Evolutionary conservation across 2,113 vertebrate species (phyloP).

Genomic region (Platichthys flesus): DNA sequence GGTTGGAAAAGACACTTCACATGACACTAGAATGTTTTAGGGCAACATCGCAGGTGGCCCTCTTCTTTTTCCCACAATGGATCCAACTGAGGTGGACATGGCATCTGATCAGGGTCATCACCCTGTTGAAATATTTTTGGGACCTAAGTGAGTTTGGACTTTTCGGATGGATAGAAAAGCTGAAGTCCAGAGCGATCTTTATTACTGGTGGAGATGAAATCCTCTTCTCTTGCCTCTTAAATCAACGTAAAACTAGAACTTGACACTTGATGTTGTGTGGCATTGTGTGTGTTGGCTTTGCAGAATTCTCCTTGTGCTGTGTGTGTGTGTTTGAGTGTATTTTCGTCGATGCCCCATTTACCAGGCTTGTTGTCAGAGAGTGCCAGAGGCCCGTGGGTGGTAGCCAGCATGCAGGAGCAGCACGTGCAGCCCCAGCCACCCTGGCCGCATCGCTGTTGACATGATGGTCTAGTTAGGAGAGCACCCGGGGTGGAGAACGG

Average conservation of each 20-base stretch:
- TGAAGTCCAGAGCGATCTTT: not conserved
- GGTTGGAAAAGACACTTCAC: too few relatives aligned
- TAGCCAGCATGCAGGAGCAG: constrained; percentile 30
- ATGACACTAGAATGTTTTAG: too few relatives aligned
- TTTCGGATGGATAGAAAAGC: not conserved
- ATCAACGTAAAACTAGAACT: constrained; percentile 35
- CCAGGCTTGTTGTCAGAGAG: constrained; percentile 25
- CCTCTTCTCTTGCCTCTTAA: constrained; percentile 23
- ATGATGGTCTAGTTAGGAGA: constrained; percentile 41
- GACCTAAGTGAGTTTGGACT: not conserved
- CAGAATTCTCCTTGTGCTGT: not conserved
- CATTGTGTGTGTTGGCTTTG: constrained; percentile 17
- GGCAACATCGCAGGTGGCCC: too few relatives aligned
- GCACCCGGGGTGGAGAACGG: constrained; percentile 30
- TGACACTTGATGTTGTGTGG: constrained; percentile 46
- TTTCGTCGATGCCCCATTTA: constrained; percentile 28
- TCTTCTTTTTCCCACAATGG: not conserved
- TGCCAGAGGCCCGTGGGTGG: constrained; percentile 47
- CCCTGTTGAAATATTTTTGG: not conserved
- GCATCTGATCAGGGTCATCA: not conserved
- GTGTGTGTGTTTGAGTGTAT: constrained; percentile 1
- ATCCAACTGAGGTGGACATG: not conserved
- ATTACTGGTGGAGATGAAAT: constrained; percentile 13
- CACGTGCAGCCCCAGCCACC: constrained; percentile 48
- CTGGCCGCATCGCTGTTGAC: constrained; percentile 31